Conservation (phyloP, 2,113 vertebrate species). For the Siniperca knerii region DNA sequence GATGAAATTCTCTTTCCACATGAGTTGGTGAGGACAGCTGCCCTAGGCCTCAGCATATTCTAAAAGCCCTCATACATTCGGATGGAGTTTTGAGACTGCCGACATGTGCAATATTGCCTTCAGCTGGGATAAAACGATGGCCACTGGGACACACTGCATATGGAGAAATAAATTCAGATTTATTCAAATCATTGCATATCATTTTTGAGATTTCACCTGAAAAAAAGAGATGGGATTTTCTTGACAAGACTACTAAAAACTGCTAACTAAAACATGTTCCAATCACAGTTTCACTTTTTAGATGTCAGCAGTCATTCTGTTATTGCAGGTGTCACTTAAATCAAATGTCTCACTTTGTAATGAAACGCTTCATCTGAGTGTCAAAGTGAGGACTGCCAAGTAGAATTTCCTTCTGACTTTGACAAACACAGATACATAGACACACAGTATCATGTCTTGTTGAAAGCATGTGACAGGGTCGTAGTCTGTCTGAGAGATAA, state of each 20-base stretch:
- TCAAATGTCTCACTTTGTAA: slow-evolving; percentile 7
- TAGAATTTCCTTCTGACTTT: slow-evolving; percentile 1
- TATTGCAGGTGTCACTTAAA: not conserved
- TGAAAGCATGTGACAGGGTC: slow-evolving; percentile 11
- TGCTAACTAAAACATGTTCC: not conserved
- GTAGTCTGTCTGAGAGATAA: not conserved
- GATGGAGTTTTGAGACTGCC: slow-evolving; percentile 18
- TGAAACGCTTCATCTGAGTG: slow-evolving; percentile 9
- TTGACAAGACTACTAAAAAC: not conserved
- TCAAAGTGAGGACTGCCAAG: not conserved
- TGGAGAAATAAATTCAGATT: not conserved
- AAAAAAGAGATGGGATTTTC: not conserved
- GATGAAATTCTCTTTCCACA: slow-evolving; percentile 55
- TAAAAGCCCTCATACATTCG: slow-evolving; percentile 10
- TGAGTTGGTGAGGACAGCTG: slow-evolving; percentile 36
- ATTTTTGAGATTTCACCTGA: slow-evolving; percentile 5
- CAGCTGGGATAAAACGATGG: slow-evolving; percentile 11
- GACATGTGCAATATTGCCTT: slow-evolving; percentile 15
- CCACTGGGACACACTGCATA: slow-evolving; percentile 6
- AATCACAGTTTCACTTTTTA: not conserved
- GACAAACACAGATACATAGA: slow-evolving; percentile 4
- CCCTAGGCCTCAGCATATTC: slow-evolving; percentile 29
- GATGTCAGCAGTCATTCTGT: slow-evolving; percentile 1
- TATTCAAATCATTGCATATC: not conserved
- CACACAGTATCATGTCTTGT: not conserved